Evolutionary conservation across 2,888 invertebrate genomes (phyloP).

Genomic region (Sturmia bella): DNA sequence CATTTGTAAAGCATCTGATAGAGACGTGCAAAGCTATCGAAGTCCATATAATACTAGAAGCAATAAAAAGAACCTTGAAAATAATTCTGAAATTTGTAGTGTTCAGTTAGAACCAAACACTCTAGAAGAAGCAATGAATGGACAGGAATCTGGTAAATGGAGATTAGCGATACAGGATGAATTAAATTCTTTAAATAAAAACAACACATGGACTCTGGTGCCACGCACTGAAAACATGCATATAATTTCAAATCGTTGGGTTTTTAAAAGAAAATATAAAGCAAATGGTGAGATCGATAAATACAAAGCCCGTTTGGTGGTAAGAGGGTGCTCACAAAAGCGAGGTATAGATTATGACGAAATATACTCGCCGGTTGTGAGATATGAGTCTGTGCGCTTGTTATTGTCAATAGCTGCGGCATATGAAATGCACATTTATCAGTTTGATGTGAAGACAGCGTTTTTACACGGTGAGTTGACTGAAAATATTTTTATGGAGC

Average conservation of each 20-base stretch:
- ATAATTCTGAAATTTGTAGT: conserved; percentile 31
- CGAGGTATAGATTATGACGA: conserved; percentile 41
- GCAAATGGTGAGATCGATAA: conserved; percentile 29
- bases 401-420: conserved; percentile 48
- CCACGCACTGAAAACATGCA: conserved; percentile 29
- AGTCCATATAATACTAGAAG: conserved; percentile 19
- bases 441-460: conserved; percentile 49
- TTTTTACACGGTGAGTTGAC: conserved; percentile 39
- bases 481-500: conserved; percentile 62
- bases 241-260: too few relatives aligned
- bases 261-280: conserved; percentile 35
- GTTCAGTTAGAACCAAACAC: conserved; percentile 38
- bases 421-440: conserved; percentile 30
- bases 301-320: conserved; percentile 46
- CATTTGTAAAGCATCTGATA: too few relatives aligned
- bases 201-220: too few relatives aligned
- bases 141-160: conserved; percentile 28
- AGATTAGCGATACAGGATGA: conserved; percentile 10
- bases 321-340: conserved; percentile 48
- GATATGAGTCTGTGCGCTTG: conserved; percentile 44
- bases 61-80: conserved; percentile 3
- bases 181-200: conserved; percentile 23
- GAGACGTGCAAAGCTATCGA: too few relatives aligned
- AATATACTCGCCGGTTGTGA: conserved; percentile 43
- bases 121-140: conserved; percentile 40